Evolutionary conservation across 2,113 vertebrate genomes (phyloP).

Genomic region (Anguilla rostrata): DNA sequence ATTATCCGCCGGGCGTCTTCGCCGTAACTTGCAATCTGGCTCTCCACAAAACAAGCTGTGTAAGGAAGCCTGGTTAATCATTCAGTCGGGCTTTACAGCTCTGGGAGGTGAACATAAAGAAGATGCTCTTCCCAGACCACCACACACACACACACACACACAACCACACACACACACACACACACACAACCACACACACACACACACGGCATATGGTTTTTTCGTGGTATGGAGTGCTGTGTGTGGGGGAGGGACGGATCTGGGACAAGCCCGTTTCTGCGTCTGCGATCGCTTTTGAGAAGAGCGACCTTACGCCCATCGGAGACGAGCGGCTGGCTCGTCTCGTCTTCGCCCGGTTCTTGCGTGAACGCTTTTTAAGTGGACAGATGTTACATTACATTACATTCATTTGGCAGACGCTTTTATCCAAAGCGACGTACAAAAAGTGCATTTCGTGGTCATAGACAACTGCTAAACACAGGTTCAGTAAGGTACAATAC

Average conservation of each 20-base stretch:
- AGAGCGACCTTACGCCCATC: background rate
- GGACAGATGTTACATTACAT: background rate
- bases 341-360: background rate
- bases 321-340: background rate
- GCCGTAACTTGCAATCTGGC: constrained; percentile 74
- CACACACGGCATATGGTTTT: constrained; percentile 25
- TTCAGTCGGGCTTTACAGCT: constrained; percentile 66
- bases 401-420: too few relatives aligned
- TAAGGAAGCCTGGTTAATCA: constrained; percentile 78
- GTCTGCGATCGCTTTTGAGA: background rate
- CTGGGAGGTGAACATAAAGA: constrained; percentile 59
- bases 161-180: constrained; percentile 31
- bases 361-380: background rate
- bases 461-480: too few relatives aligned
- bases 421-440: too few relatives aligned
- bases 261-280: too few relatives aligned
- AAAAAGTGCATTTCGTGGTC: too few relatives aligned
- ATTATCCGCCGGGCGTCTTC: constrained; percentile 69
- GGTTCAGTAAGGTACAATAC: too few relatives aligned
- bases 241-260: background rate
- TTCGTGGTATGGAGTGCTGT: background rate
- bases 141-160: constrained; percentile 34
- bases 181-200: constrained; percentile 26
- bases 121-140: constrained; percentile 49
- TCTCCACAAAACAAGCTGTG: constrained; percentile 72